These are phyloP conservation scores for Astyanax mexicanus DNA, from an alignment of 2,797 vertebrate genomes.

Conservation along the genomic window DNA sequence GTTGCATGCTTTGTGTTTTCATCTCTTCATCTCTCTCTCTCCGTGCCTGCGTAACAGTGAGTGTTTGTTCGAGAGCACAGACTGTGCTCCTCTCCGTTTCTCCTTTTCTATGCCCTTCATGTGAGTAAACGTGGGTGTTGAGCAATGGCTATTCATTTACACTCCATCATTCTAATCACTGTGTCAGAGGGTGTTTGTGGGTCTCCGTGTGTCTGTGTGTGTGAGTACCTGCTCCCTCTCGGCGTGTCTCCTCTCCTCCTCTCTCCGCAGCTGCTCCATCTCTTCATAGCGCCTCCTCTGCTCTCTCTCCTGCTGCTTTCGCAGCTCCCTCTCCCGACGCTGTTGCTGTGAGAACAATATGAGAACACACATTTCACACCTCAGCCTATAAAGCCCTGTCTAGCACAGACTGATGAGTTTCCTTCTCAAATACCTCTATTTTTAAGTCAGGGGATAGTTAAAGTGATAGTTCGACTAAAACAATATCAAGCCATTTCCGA, in stretches of 20 bases:
- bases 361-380: not conserved
- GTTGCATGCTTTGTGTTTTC: not conserved
- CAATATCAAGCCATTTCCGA: no score
- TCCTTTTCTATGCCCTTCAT: slow-evolving; percentile 16
- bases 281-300: slow-evolving; percentile 92
- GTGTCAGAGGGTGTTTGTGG: slow-evolving; percentile 4
- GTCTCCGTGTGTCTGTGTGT: slow-evolving; percentile 7
- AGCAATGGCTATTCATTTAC: not conserved
- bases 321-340: slow-evolving; percentile 91
- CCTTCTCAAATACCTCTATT: not conserved
- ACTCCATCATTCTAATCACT: not conserved
- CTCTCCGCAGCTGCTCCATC: slow-evolving; percentile 91
- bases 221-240: slow-evolving; percentile 93
- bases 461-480: no score
- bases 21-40: not conserved
- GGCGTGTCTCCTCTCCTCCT: slow-evolving; percentile 93
- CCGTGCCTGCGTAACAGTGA: slow-evolving; percentile 3
- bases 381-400: not conserved
- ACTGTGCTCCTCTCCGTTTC: not conserved
- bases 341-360: slow-evolving; percentile 83
- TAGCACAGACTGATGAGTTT: not conserved
- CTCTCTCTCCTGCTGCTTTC: slow-evolving; percentile 97
- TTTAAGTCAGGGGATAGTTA: no score
- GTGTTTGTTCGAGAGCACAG: slow-evolving; percentile 7
- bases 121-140: not conserved